Evolutionary conservation across 2,113 vertebrate species (phyloP), one percentile per base, ranked within the genome.

Genomic region (Meriones unguiculatus): DNA sequence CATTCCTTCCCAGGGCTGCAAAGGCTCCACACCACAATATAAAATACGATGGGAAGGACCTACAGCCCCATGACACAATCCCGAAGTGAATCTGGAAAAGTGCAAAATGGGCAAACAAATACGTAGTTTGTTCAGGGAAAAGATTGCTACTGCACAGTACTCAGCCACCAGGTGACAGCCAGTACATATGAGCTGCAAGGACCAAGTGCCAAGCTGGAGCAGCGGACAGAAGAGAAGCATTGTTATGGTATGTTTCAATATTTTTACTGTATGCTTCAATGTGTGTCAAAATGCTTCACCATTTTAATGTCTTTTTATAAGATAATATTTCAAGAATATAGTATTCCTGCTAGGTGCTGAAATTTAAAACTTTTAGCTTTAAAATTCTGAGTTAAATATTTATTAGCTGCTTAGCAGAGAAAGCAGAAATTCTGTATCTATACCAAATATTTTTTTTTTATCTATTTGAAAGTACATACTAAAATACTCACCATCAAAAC

Each of bases 311-410:
- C 5, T 80, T 80, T 38, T 25, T 75, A 94, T 91, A 70, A 72
- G 80, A 92, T 93, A 93, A 65, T 0, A 93, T n/a, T 35, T 91
- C 22, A 93, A 97, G 65, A 90, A 86, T 25, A 76, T 9, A 80
- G 41, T 2, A n/a, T 89, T 80, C 84, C 64, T 72, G 17, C 72
- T 81, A 75, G 65, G 46, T 84, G 54, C 12, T 25, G 70, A 88
- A 64, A 12, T 76, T 62, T 64, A 50, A 89, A 87, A n/a, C 32
- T 46, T 35, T 90, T 30, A 52, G 12, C 32, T 95, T 95, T 87
- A 84, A 96, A 90, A 87, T 35, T 84, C 73, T 38, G 35, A 24
- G 32, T 88, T 80, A 85, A 95, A 65, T 90, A 80, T 88, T 95
- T 82, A n/a, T 62, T 57, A 75, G 52, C 12, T 86, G 65, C 67